Base-by-base conservation (phyloP, 2,797 vertebrate species). In the Cercopithecus neglectus region DNA sequence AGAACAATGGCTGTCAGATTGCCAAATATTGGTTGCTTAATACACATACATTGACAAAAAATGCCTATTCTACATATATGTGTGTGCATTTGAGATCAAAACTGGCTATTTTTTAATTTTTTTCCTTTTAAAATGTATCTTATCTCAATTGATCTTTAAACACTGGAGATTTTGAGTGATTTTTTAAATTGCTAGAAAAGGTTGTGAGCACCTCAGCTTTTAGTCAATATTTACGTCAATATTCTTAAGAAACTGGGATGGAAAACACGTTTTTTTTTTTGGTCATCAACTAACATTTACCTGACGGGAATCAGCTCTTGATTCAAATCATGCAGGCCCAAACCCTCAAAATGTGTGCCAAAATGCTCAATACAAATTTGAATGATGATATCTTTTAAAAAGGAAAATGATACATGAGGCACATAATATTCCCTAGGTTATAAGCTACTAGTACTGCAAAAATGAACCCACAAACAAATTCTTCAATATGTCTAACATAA, bases 221-320 rank as follows among this genome's bases (percentile, higher is more conserved):
- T 41, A 41, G 33, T 86, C 78, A 96, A 78, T 93, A 82, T 64
- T 67, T 91, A 13, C 21, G 41, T 96, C 95, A 82, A 86, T 91
- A 81, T 36, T 80, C 76, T 85, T 88, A 64, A 92, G 61, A 94
- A 75, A 26, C 12, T 91, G 50, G 36, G 12, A 94, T 30, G 59
- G 81, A 93, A 95, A 70, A 70, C 5, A 26, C 5, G 19, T 64
- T 74, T 57, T 61, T 80, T 61, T 80, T 61, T 80, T 78, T 61
- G 80, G 46, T 61, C 75, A 81, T 95, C 33, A 82, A 50, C 10
- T 41, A 92, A 80, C 21, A 72, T 84, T 48, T n/a, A 11, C 33
- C 36, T 41, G n/a, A n/a, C 46, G 79, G 53, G 39, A 55, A 75
- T 41, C n/a, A 90, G 22, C 5, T 90, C 46, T 82, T 72, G 28